Base-by-base conservation (phyloP, 2,888 invertebrate species). In the Drosophila seclusa region DNA sequence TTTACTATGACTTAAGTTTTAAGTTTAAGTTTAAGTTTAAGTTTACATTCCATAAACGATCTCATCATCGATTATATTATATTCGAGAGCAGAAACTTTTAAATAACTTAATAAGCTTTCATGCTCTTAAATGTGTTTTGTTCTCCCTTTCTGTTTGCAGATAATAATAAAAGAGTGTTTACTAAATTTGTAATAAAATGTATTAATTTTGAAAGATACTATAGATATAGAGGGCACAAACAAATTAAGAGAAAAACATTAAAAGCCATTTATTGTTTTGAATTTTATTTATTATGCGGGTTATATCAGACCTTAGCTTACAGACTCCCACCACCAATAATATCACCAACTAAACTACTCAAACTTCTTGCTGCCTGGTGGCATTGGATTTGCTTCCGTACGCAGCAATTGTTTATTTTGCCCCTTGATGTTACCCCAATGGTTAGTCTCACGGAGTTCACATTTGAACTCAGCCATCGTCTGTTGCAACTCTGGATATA, bases 371-470 rank as follows among this genome's bases (percentile, higher is more conserved):
- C 58, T 66, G 7, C 80, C 84, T 34, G 87, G 89, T 2, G 90
- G 80, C n/a, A 78, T 24, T 10, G 87, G 76, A 73, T 94, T 95
- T 1, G 93, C 90, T 52, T 92, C 82, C 0, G 85, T 92, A 57
- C 94, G 94, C 1, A 93, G 78, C 36, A 96, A 84, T 83, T 96
- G 96, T 64, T 91, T 93, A 77, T 95, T 95, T 71, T 96, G 95
- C 24, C 96, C 96, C 64, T 95, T 94, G 0, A 96, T 79, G 21
- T 96, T 93, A 59, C 95, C 94, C 88, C 95, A 94, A 71, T 95
- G 95, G 0, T 94, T 94, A 1, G 93, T 94, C 34, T 91, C 91
- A 8, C 91, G 78, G 4, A 91, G 61, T 24, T 91, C 89, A 16
- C 74, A 55, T 21, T 91, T 76, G 36, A 91, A 92, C 53, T 93